These are phyloP conservation scores for Baccha elongata DNA, from an alignment of 2,888 invertebrate genomes.

Conservation along the genomic window DNA sequence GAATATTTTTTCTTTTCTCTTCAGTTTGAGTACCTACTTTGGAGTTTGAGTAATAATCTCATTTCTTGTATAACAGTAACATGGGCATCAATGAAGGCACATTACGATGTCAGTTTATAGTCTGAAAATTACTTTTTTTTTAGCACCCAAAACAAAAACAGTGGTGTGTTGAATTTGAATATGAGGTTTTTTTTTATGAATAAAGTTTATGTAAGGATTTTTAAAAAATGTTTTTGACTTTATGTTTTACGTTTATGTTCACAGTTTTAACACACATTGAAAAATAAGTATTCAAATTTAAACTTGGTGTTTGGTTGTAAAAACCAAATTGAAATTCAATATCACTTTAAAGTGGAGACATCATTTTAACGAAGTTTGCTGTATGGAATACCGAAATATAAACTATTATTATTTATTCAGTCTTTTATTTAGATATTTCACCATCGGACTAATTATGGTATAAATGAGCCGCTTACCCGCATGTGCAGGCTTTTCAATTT, in stretches of 20 bases:
- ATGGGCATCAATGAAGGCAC: not conserved
- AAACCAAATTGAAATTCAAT: slow-evolving; percentile 28
- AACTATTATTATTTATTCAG: too few relatives aligned
- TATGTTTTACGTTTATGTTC: slow-evolving; percentile 32
- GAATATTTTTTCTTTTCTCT: slow-evolving; percentile 23
- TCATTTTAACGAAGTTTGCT: too few relatives aligned
- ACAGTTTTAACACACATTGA: slow-evolving; percentile 23
- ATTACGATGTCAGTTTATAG: slow-evolving; percentile 50
- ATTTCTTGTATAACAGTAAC: not conserved
- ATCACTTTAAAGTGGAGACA: slow-evolving; percentile 16
- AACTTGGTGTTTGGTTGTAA: slow-evolving; percentile 6
- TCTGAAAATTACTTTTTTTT: slow-evolving; percentile 58
- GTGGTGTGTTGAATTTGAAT: not conserved
- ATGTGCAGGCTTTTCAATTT: too few relatives aligned
- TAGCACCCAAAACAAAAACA: slow-evolving; percentile 23
- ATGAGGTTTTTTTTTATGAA: not conserved
- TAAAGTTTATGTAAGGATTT: slow-evolving; percentile 40
- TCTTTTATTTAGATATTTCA: too few relatives aligned
- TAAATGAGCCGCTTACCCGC: too few relatives aligned
- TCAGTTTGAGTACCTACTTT: not conserved
- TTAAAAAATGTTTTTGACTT: slow-evolving; percentile 6
- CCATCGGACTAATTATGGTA: too few relatives aligned
- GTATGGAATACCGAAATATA: too few relatives aligned
- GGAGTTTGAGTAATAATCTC: slow-evolving; percentile 28
- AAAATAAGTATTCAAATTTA: slow-evolving; percentile 5